Base-by-base conservation (phyloP, 2,888 invertebrate species). In the Pheosia gnoma region DNA sequence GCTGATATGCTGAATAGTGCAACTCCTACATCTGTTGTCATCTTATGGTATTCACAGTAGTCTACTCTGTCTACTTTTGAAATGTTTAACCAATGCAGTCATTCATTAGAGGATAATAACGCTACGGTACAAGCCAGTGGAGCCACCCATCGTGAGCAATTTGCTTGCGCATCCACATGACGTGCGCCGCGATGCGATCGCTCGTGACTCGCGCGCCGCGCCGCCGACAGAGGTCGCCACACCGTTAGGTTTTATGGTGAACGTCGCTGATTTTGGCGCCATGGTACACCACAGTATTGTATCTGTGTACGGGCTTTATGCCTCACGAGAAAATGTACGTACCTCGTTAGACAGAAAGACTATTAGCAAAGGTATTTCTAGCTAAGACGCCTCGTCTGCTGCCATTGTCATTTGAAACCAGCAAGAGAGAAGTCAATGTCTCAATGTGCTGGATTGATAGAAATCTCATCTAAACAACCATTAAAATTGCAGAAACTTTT, bases 241-340 rank as follows among this genome's bases (percentile, higher is more conserved):
- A 72, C 82, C 79, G 82, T 80, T 82, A 82, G 58, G 62, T 67
- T 77, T 78, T 78, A 79, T 75, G 72, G 70, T 61, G 58, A 63
- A 57, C 62, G 75, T 63, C 75, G 74, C 73, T 70, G 75, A 82
- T 83, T 79, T 82, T 79, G 83, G 83, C 82, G 83, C 81, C 83
- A 69, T 67, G 57, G 39, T 52, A 45, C 54, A 60, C 9, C 37
- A 56, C 56, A 7, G 25, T 25, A 11, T 37, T 6, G 8, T 51
- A 51, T 11, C 11, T 10, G 37, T 37, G 5, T 53, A 36, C 36
- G 37, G 11, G 10, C 10, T 37, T 9, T 3, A 53, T 7, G 13
- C 6, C 6, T 13, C 47, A 9, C 6, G n/a, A 49, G 11, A 6
- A n/a, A 13, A n/a, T 49, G 10, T n/a, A n/a, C n/a, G 49, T 49